Conservation (phyloP, 2,113 vertebrate species). For the Varanus komodoensis region DNA sequence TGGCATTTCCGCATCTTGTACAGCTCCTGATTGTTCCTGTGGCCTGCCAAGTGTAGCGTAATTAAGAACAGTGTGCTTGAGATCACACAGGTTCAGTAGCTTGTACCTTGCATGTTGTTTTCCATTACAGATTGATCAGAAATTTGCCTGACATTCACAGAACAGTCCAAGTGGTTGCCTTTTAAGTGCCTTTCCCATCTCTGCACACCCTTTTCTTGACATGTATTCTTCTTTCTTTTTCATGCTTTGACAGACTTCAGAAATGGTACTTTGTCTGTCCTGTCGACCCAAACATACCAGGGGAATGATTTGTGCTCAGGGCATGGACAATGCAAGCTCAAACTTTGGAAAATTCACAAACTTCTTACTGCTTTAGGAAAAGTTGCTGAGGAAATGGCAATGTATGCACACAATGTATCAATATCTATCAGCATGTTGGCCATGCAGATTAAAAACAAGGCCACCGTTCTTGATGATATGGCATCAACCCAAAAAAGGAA, state of each 20-base stretch:
- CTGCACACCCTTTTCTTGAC: background rate
- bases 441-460: background rate
- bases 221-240: constrained; percentile 36
- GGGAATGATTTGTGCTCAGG: constrained; percentile 9
- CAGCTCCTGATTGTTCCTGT: constrained; percentile 10
- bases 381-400: background rate
- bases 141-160: constrained; percentile 45
- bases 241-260: constrained; percentile 34
- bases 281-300: constrained; percentile 9
- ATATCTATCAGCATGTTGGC: background rate
- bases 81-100: constrained; percentile 36
- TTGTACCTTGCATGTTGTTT: constrained; percentile 35
- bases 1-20: constrained; percentile 24
- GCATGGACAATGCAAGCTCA: background rate
- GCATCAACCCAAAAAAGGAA: background rate
- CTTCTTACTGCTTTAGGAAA: background rate
- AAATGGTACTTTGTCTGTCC: constrained; percentile 23
- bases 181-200: constrained; percentile 12
- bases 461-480: background rate
- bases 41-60: constrained; percentile 24
- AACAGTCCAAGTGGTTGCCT: constrained; percentile 3
- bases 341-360: constrained; percentile 20
- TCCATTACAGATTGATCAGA: constrained; percentile 41
- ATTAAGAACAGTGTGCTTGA: constrained; percentile 42
- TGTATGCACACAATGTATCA: background rate